A percentile compares a stretch with the other conserved stretches of the same genome.
Conservation (phyloP, 2,113 vertebrate genomes). For the Indicator indicator region DNA sequence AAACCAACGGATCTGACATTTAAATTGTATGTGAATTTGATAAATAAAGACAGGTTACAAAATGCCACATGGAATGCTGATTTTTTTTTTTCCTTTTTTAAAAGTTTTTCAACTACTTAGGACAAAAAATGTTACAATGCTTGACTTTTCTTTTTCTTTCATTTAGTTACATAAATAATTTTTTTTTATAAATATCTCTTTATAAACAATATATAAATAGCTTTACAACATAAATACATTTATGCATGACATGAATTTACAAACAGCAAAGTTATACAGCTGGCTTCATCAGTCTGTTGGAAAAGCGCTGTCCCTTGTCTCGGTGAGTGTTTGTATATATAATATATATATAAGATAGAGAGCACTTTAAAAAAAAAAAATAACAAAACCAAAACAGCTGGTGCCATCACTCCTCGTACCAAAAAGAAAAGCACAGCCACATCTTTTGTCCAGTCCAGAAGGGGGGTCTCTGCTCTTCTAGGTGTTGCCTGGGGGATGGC, state of each 20-base stretch:
- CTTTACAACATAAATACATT: constrained; percentile 91
- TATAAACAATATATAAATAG: constrained; percentile 91
- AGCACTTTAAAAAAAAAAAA: constrained; percentile 66
- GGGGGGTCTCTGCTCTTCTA: constrained; percentile 33
- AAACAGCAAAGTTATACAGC: constrained; percentile 79
- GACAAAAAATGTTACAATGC: constrained; percentile 82
- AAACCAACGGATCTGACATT: background rate
- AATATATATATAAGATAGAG: constrained; percentile 75
- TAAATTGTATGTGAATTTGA: background rate
- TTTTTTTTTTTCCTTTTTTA: constrained; percentile 49
- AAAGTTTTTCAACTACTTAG: constrained; percentile 79
- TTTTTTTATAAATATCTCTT: constrained; percentile 87
- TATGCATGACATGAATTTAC: constrained; percentile 86
- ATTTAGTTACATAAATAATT: constrained; percentile 89
- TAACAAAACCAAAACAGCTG: constrained; percentile 65
- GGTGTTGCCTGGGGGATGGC: constrained; percentile 14
- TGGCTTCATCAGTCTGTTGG: constrained; percentile 77
- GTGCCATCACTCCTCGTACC: constrained; percentile 70
- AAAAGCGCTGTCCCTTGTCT: constrained; percentile 76
- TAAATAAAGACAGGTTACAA: constrained; percentile 80
- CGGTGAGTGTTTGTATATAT: constrained; percentile 73
- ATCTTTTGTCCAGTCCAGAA: constrained; percentile 13
- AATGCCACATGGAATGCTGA: constrained; percentile 68
- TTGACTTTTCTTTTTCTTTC: constrained; percentile 73
- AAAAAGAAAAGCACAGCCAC: constrained; percentile 58